A percentile compares a stretch with the other conserved stretches of the same genome.
These are phyloP conservation scores for Oceanodroma leucorhoa DNA, from an alignment of 2,797 vertebrate genomes.

Conservation along the genomic window DNA sequence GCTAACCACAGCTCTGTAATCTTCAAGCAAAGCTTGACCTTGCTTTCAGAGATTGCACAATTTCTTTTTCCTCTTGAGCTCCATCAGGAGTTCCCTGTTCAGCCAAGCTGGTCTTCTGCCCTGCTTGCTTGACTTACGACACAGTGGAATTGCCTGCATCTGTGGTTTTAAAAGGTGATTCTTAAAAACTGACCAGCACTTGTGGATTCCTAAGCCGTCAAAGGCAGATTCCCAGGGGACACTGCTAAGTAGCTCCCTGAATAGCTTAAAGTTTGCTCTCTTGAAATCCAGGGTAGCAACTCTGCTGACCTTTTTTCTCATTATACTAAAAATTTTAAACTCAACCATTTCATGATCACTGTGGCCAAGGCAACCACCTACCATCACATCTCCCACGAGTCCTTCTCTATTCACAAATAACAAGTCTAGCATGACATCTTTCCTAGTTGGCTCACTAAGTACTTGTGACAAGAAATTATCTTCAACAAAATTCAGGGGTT, in stretches of 20 bases:
- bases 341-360: no score
- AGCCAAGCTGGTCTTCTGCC: background rate
- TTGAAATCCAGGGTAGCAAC: background rate
- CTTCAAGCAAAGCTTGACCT: background rate
- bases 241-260: background rate
- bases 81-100: background rate
- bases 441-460: background rate
- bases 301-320: background rate
- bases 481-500: background rate
- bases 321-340: background rate
- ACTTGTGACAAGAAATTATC: background rate
- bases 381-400: background rate
- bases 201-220: background rate
- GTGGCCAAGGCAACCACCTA: background rate
- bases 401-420: background rate
- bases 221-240: background rate
- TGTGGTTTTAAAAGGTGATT: background rate
- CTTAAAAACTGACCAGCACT: background rate
- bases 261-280: background rate
- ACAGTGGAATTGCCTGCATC: background rate
- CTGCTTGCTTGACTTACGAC: background rate
- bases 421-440: background rate
- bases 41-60: background rate
- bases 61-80: background rate
- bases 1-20: accelerated